Conservation (phyloP, 2,113 vertebrate species). For the Periophthalmodon schlosseri region DNA sequence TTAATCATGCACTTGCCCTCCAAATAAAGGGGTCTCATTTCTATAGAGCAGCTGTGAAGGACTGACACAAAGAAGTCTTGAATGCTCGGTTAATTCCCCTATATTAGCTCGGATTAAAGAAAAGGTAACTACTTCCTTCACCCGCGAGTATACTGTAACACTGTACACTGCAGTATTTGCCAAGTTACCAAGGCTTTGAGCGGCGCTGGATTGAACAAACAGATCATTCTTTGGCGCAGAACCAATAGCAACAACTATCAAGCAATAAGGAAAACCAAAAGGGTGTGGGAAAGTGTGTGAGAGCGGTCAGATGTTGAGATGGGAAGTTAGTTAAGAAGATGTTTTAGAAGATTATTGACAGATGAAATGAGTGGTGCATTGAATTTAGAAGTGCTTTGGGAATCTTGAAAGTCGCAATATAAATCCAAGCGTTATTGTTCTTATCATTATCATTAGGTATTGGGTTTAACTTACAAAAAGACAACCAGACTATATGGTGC, state of each 20-base stretch:
- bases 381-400: no score
- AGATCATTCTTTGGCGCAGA: constrained; percentile 34
- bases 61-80: background rate
- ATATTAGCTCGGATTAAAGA: background rate
- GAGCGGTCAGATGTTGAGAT: background rate
- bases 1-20: background rate
- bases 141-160: background rate
- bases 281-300: constrained; percentile 38
- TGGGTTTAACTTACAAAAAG: background rate
- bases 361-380: background rate
- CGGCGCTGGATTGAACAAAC: constrained; percentile 28
- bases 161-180: background rate
- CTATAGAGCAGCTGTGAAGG: background rate
- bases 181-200: constrained; percentile 5
- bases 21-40: background rate
- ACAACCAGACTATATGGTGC: background rate
- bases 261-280: constrained; percentile 41
- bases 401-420: no score
- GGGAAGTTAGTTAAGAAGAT: background rate
- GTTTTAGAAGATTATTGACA: background rate
- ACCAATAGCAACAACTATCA: constrained; percentile 53
- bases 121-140: constrained; percentile 16
- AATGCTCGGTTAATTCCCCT: background rate
- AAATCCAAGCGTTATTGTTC: no score
- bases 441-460: background rate